A percentile compares a stretch with the other conserved stretches of the same genome.
Conservation (phyloP, 2,888 invertebrate species). For the Trachelus iudaicus region DNA sequence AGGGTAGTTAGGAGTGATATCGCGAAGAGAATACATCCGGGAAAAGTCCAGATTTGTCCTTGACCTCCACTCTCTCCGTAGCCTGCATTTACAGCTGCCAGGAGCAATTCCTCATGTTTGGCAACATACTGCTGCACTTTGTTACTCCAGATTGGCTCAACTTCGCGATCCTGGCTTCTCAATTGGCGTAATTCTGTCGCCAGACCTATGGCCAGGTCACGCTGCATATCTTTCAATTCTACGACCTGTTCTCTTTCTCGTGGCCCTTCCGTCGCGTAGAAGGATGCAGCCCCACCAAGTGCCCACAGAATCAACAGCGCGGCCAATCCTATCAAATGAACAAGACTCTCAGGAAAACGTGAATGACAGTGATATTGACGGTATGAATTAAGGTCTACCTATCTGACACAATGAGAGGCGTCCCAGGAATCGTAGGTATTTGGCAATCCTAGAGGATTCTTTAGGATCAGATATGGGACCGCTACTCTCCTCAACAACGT, state of each 20-base stretch:
- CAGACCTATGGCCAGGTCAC: constrained; percentile 72
- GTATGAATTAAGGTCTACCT: constrained; percentile 39
- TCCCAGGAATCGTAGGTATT: constrained; percentile 54
- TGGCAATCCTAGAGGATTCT: constrained; percentile 44
- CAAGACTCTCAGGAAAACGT: background rate
- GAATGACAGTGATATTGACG: background rate
- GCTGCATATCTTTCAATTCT: constrained; percentile 70
- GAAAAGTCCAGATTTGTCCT: constrained; percentile 76
- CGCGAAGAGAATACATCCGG: constrained; percentile 76
- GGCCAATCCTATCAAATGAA: constrained; percentile 66
- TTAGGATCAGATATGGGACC: constrained; percentile 32
- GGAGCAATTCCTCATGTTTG: constrained; percentile 71
- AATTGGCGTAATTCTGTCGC: constrained; percentile 75
- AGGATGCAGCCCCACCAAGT: constrained; percentile 72
- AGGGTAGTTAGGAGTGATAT: constrained; percentile 78
- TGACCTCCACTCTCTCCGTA: constrained; percentile 69
- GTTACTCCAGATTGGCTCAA: constrained; percentile 72
- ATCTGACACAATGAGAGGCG: constrained; percentile 57
- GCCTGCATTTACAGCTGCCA: constrained; percentile 70
- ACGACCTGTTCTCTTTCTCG: constrained; percentile 70
- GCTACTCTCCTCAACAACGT: constrained; percentile 46
- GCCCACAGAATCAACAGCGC: constrained; percentile 74
- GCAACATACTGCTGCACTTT: constrained; percentile 70
- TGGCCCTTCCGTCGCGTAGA: constrained; percentile 76
- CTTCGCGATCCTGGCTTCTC: constrained; percentile 62